A percentile compares a stretch with the other conserved stretches of the same genome.
Conservation (phyloP, 2,113 vertebrate species). For the Istiophorus platypterus region DNA sequence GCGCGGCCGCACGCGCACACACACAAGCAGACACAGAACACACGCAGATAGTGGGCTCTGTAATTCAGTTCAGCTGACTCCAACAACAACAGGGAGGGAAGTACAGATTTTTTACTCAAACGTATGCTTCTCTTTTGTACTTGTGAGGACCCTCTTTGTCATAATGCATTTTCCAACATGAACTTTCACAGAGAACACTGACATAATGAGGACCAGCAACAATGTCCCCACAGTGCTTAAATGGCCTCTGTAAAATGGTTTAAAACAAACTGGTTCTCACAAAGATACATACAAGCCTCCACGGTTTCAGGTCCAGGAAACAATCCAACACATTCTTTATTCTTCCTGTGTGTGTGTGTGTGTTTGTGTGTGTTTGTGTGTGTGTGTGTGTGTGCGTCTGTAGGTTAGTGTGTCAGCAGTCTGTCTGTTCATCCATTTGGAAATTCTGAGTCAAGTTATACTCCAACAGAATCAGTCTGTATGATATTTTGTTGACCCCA, state of each 20-base stretch:
- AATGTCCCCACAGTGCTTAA: not conserved
- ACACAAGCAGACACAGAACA: too few species aligned
- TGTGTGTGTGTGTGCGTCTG: not conserved
- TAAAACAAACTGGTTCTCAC: not conserved
- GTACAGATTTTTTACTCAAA: slow-evolving; percentile 8
- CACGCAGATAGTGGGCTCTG: not conserved
- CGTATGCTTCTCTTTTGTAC: not conserved
- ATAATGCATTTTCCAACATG: not conserved
- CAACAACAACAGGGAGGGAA: slow-evolving; percentile 5
- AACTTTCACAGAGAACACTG: not conserved
- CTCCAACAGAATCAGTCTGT: not conserved
- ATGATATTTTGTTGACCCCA: too few species aligned
- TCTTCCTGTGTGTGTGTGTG: not conserved
- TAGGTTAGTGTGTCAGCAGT: not conserved
- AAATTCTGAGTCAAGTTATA: not conserved
- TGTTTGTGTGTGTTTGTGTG: too few species aligned
- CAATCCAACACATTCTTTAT: not conserved
- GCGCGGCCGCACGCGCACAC: not conserved
- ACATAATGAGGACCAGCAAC: not conserved
- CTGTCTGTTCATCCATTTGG: not conserved
- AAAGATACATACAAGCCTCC: not conserved
- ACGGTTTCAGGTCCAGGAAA: not conserved
- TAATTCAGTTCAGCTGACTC: slow-evolving; percentile 7
- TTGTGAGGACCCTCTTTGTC: not conserved
- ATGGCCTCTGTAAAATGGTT: not conserved